Percentiles rank a stretch among this genome's conserved stretches.
phyloP scores from a whole-genome alignment of 2,888 invertebrate species.

The Thelaira solivaga region DNA sequence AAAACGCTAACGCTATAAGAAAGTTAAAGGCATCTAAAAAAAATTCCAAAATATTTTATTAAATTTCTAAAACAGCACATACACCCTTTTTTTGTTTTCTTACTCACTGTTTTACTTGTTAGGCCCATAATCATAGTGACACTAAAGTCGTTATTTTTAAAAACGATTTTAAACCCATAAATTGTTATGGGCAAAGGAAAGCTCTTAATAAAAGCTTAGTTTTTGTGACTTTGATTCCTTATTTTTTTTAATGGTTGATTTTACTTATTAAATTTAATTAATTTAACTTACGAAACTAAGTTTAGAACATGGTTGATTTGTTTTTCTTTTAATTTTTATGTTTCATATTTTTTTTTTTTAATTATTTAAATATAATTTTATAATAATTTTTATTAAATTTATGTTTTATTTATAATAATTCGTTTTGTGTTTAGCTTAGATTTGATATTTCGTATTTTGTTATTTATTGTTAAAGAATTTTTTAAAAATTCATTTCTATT shows the following conservation, averaged over 20 bases:
- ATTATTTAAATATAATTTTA: slow-evolving; percentile 58
- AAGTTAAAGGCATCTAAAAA: too few relatives aligned
- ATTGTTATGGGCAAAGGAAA: too few relatives aligned
- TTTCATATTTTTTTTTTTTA: slow-evolving; percentile 34
- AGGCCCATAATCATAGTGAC: too few relatives aligned
- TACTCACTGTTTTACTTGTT: background rate
- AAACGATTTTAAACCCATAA: too few relatives aligned
- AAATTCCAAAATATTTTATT: background rate
- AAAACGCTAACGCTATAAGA: too few relatives aligned
- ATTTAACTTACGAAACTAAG: slow-evolving; percentile 63
- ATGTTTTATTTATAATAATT: slow-evolving; percentile 57
- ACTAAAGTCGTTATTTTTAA: too few relatives aligned
- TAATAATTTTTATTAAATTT: slow-evolving; percentile 52
- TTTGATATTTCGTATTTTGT: slow-evolving; percentile 55
- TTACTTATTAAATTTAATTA: slow-evolving; percentile 53
- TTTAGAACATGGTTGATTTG: slow-evolving; percentile 70
- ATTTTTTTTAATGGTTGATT: slow-evolving; percentile 6
- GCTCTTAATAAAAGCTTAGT: too few relatives aligned
- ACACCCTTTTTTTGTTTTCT: background rate
- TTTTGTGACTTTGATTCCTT: slow-evolving; percentile 1
- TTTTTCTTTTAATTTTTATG: slow-evolving; percentile 46
- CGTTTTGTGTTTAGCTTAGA: slow-evolving; percentile 47
- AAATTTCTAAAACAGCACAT: background rate
- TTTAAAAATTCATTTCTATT: slow-evolving; percentile 57
- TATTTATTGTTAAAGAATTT: slow-evolving; percentile 56